Percentiles rank a stretch among this genome's conserved stretches.
Evolutionary conservation across 2,888 invertebrate genomes (phyloP).

Genomic region (Gnatocerus cornutus): DNA sequence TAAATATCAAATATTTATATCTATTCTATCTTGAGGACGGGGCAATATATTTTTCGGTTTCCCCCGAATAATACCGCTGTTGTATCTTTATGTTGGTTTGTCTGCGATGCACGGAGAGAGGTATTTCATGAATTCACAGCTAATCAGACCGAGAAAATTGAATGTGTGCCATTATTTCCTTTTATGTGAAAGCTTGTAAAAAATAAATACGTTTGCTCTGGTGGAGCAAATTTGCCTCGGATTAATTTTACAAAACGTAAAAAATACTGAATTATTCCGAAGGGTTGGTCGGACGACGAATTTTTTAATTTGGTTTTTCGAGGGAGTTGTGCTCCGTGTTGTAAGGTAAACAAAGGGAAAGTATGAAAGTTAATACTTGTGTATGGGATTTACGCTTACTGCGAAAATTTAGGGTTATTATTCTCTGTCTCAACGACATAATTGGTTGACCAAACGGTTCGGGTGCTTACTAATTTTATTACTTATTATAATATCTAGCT

Average conservation of each 20-base stretch:
- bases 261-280: slow-evolving; percentile 19
- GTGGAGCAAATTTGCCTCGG: slow-evolving; percentile 20
- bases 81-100: slow-evolving; percentile 43
- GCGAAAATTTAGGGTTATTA: too few relatives aligned
- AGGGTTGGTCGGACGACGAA: slow-evolving; percentile 8
- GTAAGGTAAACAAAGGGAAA: slow-evolving; percentile 7
- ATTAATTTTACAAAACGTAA: slow-evolving; percentile 37
- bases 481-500: too few relatives aligned
- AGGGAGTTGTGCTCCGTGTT: neutral
- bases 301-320: slow-evolving; percentile 26
- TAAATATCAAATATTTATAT: slow-evolving; percentile 48
- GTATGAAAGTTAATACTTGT: neutral
- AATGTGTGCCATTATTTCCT: slow-evolving; percentile 46
- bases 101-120: slow-evolving; percentile 43
- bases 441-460: too few relatives aligned
- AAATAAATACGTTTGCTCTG: slow-evolving; percentile 41
- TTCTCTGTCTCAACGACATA: too few relatives aligned
- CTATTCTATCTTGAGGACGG: slow-evolving; percentile 41
- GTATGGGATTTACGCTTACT: neutral
- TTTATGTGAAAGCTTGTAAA: slow-evolving; percentile 46
- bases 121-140: slow-evolving; percentile 45
- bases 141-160: slow-evolving; percentile 46
- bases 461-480: too few relatives aligned
- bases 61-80: slow-evolving; percentile 32
- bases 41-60: slow-evolving; percentile 45